These are phyloP conservation scores for Dusona sp. DNA, from an alignment of 2,888 invertebrate genomes.

Conservation along the genomic window DNA sequence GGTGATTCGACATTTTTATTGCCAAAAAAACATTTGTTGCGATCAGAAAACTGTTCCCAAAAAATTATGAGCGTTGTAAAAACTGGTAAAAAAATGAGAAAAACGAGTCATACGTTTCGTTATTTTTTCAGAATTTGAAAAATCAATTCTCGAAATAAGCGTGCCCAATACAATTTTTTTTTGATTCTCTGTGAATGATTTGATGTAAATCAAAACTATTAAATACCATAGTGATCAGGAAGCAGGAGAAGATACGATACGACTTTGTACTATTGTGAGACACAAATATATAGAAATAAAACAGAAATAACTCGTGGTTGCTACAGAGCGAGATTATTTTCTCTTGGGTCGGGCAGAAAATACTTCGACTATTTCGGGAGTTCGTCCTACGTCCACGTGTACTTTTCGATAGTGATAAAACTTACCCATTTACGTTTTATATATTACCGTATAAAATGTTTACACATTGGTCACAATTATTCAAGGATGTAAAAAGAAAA, in stretches of 20 bases:
- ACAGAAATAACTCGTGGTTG: constrained; percentile 74
- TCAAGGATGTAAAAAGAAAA: not conserved
- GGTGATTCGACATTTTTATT: not conserved
- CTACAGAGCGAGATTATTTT: constrained; percentile 79
- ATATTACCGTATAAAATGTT: not conserved
- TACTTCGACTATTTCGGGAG: constrained; percentile 77
- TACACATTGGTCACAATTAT: not conserved
- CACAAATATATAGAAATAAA: constrained; percentile 34
- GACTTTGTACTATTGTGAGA: not conserved
- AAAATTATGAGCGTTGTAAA: not conserved
- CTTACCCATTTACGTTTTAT: not conserved
- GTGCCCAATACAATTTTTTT: not conserved
- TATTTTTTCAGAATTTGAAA: not conserved
- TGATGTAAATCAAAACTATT: not conserved
- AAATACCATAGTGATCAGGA: not conserved
- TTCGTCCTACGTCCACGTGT: constrained; percentile 57
- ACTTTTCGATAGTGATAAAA: constrained; percentile 30
- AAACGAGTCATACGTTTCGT: no score
- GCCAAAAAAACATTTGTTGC: not conserved
- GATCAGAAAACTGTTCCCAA: not conserved
- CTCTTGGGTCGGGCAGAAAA: constrained; percentile 74
- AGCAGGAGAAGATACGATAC: constrained; percentile 19
- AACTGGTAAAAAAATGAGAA: no score
- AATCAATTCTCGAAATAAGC: not conserved
- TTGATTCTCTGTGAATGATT: not conserved